Base-by-base conservation (phyloP, 2,888 invertebrate genomes). In the Troides oblongomaculatus region DNA sequence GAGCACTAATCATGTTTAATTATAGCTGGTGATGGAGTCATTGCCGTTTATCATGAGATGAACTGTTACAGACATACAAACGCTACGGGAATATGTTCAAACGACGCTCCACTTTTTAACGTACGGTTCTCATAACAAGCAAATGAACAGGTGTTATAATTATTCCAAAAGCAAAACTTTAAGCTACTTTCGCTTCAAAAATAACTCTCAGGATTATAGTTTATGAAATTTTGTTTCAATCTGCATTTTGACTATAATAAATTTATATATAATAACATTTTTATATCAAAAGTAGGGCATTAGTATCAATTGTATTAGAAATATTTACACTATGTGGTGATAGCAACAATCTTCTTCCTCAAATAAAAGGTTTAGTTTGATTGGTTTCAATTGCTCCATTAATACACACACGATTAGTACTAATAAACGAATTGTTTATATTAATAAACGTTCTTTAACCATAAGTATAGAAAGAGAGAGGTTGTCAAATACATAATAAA, bases 1-100 rank as follows among this genome's bases (percentile, higher is more conserved):
- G 88, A 90, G 88, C 88, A 87, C 86, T 89, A 91, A 92, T 91
- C 90, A 89, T 87, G 85, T 89, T 89, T 92, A 92, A 92, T 92
- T 91, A 92, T 83, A 87, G 86, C 74, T 69, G 79, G 81, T 83
- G 86, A 84, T 84, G 86, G 84, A 90, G 86, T 91, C 92, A 92
- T 91, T 92, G 92, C 88, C 78, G 85, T 85, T 89, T 85, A 89
- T 88, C 92, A 92, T 92, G 92, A 90, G 88, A 92, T 88, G 86
- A 91, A 92, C 92, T 89, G 92, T 91, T 92, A 90, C 89, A 86
- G 80, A 85, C 82, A 83, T 81, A 86, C 78, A 86, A 87, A 89
- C 78, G 78, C 78, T 74, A 75, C 81, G 84, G 84, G 86, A 85
- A 84, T 85, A 87, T 86, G 83, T 87, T 88, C 81, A 80, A 78